phyloP scores from a whole-genome alignment of 2,888 invertebrate genomes.

The Calliphora vomitoria region DNA sequence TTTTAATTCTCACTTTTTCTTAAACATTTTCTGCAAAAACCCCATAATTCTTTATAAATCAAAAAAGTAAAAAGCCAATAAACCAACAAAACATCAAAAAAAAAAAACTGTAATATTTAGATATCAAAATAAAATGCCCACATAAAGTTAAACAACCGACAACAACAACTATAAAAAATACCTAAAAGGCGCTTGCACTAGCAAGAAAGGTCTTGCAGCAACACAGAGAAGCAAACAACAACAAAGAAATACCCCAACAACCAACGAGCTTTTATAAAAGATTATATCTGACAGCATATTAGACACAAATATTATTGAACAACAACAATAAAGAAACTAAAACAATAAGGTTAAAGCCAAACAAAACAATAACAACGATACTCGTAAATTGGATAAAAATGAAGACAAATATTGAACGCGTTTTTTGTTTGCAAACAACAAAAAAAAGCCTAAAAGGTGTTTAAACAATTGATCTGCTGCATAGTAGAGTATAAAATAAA shows the following conservation, averaged over 20 bases:
- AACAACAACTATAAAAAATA: constrained; percentile 7
- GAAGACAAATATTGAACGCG: constrained; percentile 65
- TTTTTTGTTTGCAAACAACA: constrained; percentile 16
- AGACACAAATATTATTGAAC: constrained; percentile 69
- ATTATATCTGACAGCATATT: constrained; percentile 71
- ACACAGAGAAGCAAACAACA: too few species aligned
- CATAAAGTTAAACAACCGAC: neutral
- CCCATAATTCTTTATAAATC: too few species aligned
- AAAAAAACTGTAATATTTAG: constrained; percentile 33
- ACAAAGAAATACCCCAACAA: neutral
- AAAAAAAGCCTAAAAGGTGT: constrained; percentile 60
- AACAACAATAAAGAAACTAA: neutral
- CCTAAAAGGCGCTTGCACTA: constrained; percentile 39
- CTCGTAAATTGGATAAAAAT: constrained; percentile 55
- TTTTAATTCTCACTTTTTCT: neutral
- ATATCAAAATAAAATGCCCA: constrained; percentile 48
- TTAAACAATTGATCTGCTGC: constrained; percentile 63
- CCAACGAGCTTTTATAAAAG: constrained; percentile 37
- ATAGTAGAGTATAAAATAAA: constrained; percentile 5
- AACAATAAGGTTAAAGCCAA: constrained; percentile 15
- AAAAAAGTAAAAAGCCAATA: too few species aligned
- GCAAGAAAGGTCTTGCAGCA: neutral
- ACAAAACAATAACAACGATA: constrained; percentile 29
- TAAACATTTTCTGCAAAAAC: neutral
- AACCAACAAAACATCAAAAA: neutral